A percentile compares a stretch with the other conserved stretches of the same genome.
Evolutionary conservation across 2,797 vertebrate species (phyloP).

Genomic region (Ficedula albicollis): DNA sequence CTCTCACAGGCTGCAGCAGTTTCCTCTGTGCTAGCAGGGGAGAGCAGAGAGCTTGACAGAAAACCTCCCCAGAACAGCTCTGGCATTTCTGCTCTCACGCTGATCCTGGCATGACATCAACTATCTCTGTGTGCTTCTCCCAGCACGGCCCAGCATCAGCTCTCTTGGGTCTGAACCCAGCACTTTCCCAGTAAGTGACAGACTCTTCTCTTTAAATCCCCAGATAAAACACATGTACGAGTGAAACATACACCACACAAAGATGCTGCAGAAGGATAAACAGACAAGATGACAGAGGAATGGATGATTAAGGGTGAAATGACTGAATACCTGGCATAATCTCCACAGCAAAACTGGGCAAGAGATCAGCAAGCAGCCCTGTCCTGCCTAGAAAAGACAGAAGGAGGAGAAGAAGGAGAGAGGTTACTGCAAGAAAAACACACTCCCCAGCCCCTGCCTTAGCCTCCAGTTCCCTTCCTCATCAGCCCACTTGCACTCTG

Average conservation of each 20-base stretch:
- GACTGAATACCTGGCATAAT: slow-evolving; percentile 97
- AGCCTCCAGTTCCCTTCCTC: neutral
- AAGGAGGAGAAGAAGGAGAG: slow-evolving; percentile 80
- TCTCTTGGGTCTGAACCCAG: neutral
- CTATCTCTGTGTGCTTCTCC: neutral
- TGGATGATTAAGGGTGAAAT: slow-evolving; percentile 70
- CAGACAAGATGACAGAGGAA: slow-evolving; percentile 59
- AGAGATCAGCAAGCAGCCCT: slow-evolving; percentile 95
- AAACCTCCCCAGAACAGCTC: neutral
- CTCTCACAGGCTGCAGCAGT: neutral
- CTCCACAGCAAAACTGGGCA: slow-evolving; percentile 99
- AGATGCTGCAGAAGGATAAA: slow-evolving; percentile 60
- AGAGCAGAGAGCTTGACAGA: neutral
- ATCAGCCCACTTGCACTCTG: neutral
- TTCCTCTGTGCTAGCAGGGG: neutral
- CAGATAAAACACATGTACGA: neutral
- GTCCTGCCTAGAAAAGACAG: slow-evolving; percentile 95
- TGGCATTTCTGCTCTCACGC: neutral
- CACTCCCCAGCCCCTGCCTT: slow-evolving; percentile 26
- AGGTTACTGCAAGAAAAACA: slow-evolving; percentile 74
- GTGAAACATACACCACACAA: slow-evolving; percentile 32
- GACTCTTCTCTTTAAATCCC: neutral
- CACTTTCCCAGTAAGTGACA: neutral
- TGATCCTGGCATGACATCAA: neutral
- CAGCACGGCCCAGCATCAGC: neutral